Percentiles rank a stretch among this genome's conserved stretches.
These are phyloP conservation scores for Merluccius polli DNA, from an alignment of 2,797 vertebrate species.

Conservation along the genomic window DNA sequence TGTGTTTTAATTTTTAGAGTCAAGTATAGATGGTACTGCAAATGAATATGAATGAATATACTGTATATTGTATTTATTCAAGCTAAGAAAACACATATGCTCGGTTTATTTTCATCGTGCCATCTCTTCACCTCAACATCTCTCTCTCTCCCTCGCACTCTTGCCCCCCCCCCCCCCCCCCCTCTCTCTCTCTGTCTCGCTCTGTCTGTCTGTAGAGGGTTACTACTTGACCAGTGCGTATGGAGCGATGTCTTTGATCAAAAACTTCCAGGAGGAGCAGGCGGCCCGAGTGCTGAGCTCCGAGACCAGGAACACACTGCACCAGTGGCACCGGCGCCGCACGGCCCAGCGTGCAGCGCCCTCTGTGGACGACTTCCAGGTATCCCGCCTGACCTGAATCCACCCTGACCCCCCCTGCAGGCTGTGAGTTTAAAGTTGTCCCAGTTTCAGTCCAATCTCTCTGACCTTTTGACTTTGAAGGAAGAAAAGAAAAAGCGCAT, in stretches of 20 bases:
- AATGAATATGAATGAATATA: background rate
- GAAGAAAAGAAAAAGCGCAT: conserved; percentile 40
- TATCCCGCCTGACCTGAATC: conserved; percentile 65
- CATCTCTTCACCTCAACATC: background rate
- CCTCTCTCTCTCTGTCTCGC: background rate
- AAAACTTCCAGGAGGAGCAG: conserved; percentile 97
- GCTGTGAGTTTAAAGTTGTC: conserved; percentile 52
- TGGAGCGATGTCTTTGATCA: conserved; percentile 92
- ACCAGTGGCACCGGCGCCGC: conserved; percentile 92
- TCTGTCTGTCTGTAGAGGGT: conserved; percentile 72
- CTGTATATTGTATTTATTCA: background rate
- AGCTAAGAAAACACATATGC: background rate
- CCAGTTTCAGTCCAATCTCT: conserved; percentile 21
- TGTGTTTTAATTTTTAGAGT: background rate
- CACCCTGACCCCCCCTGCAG: conserved; percentile 42
- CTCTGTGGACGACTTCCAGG: conserved; percentile 96
- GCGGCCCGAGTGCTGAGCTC: conserved; percentile 89
- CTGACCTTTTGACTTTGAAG: background rate
- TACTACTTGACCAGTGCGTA: conserved; percentile 97
- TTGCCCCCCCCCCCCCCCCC: background rate
- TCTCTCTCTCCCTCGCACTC: background rate
- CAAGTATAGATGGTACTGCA: too few species aligned
- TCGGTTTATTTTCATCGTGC: background rate
- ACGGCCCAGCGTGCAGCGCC: conserved; percentile 84
- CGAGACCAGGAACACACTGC: conserved; percentile 87